phyloP scores from a whole-genome alignment of 2,113 vertebrate genomes.

The Limanda limanda region DNA sequence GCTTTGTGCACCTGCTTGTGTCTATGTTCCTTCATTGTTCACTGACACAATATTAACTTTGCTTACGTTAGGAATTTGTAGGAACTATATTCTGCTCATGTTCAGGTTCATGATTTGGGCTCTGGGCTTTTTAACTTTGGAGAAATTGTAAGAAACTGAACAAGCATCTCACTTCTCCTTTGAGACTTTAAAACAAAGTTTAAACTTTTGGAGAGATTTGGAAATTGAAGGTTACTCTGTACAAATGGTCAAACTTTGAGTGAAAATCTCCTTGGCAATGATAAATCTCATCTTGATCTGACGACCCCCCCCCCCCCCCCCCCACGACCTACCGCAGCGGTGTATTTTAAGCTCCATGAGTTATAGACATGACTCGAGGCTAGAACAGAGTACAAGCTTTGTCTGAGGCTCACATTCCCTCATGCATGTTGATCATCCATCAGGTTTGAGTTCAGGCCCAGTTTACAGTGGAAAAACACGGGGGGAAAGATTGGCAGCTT shows the following conservation, averaged over 20 bases:
- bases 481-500: conserved; percentile 16
- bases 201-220: too few relatives aligned
- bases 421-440: conserved; percentile 27
- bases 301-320: background rate
- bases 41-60: background rate
- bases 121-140: too few relatives aligned
- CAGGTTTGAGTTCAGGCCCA: conserved; percentile 15
- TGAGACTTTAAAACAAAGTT: too few relatives aligned
- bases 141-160: too few relatives aligned
- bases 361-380: background rate
- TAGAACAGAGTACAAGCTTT: conserved; percentile 1
- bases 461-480: conserved; percentile 28
- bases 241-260: background rate
- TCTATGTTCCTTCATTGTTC: background rate
- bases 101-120: too few relatives aligned
- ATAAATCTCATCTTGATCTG: background rate
- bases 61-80: background rate
- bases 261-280: too few relatives aligned
- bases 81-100: background rate
- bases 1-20: background rate
- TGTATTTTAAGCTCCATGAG: too few relatives aligned
- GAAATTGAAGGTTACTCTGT: background rate
- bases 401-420: conserved; percentile 16
- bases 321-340: too few relatives aligned
- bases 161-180: too few relatives aligned